phyloP scores from a whole-genome alignment of 1,140 invertebrate species.

The Brachionus calyciflorus region DNA sequence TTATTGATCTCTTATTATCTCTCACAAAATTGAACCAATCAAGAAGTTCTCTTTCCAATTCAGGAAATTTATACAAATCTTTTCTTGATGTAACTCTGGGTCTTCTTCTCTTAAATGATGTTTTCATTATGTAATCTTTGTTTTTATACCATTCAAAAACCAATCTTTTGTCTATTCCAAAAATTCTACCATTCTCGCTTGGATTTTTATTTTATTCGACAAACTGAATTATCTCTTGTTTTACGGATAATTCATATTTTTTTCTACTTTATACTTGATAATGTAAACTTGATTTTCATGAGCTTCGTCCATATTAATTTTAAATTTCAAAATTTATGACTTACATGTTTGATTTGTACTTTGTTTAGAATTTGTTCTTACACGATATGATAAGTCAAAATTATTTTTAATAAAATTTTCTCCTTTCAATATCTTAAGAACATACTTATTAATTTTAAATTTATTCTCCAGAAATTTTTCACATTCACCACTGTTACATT shows the following conservation, averaged over 20 bases:
- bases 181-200: background rate
- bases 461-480: too few species aligned
- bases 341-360: too few species aligned
- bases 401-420: too few species aligned
- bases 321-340: too few species aligned
- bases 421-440: too few species aligned
- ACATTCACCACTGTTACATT: too few species aligned
- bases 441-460: too few species aligned
- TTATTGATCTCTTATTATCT: background rate
- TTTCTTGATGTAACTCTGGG: background rate
- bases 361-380: too few species aligned
- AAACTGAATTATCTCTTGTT: background rate
- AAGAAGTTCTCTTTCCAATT: background rate
- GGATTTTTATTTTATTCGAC: background rate
- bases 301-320: too few species aligned
- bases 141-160: background rate
- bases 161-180: background rate
- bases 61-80: background rate
- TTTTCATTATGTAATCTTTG: background rate
- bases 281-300: too few species aligned
- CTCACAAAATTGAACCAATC: background rate
- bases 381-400: too few species aligned
- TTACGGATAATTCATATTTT: background rate
- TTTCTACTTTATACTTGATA: constrained; percentile 7
- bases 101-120: background rate